Base-by-base conservation (phyloP, 2,888 invertebrate species). In the Campopleginae sp. region DNA sequence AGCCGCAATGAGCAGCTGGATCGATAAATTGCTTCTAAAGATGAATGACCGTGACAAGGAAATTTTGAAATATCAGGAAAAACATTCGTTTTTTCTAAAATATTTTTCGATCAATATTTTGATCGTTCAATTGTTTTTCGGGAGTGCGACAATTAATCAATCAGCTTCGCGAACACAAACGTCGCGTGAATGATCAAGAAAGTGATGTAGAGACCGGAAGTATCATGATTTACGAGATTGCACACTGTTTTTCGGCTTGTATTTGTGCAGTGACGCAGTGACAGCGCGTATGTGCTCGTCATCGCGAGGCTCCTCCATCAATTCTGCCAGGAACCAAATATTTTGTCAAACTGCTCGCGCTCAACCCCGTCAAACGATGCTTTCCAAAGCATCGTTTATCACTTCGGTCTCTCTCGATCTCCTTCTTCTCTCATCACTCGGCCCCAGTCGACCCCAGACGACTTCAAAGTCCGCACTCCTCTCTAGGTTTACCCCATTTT, bases 341-440 rank as follows among this genome's bases (percentile, higher is more conserved):
- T 58, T 72, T 58, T 42, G 58, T 46, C 71, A 48, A 48, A 10
- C 27, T 6, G 42, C 42, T 42, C 42, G 19, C 42, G 19, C 42
- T 38, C 66, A 23, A 65, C 2, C 33, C 19, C n/a, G n/a, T n/a
- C n/a, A n/a, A n/a, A n/a, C n/a, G n/a, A n/a, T n/a, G n/a, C 31
- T 33, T 27, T 31, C 12, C 48, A 63, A 63, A 75, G 19, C 46
- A 75, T 75, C 75, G 48, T 76, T 76, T 8, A 48, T 76, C 63
- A 76, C 46, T 75, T 33, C 7, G 33, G 12, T 61, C 10, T 74
- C 74, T 27, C n/a, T 12, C 19, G 31, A 10, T 65, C 65, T 19
- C 48, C 31, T 44, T 27, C 12, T 31, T 3, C 10, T 44, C 23
- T n/a, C n/a, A 14, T 14, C 17, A 14, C 14, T 44, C 10, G n/a